phyloP scores from a whole-genome alignment of 2,888 invertebrate species.

The Mesoligia furuncula region DNA sequence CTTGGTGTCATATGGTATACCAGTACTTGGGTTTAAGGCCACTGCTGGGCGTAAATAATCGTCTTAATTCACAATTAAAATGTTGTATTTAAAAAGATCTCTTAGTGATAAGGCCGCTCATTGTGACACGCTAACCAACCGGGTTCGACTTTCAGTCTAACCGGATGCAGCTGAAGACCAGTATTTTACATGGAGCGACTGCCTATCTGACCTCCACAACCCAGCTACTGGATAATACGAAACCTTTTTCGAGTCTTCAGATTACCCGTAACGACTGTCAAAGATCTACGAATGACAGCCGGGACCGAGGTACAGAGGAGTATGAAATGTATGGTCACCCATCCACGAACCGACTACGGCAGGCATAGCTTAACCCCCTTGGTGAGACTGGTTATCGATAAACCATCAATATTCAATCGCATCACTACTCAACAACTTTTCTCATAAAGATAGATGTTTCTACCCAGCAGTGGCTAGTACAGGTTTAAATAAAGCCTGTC shows the following conservation, averaged over 20 bases:
- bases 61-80: background rate
- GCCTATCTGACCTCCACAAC: background rate
- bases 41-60: slow-evolving; percentile 8
- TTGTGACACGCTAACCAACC: background rate
- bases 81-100: background rate
- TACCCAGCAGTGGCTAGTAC: background rate
- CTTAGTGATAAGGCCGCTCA: background rate
- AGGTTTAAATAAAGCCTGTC: no score
- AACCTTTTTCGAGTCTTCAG: background rate
- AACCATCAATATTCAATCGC: background rate
- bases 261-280: no score
- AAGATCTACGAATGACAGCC: no score
- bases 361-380: background rate
- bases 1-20: slow-evolving; percentile 6
- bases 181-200: background rate
- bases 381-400: background rate
- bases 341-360: background rate
- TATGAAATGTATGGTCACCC: background rate
- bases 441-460: background rate
- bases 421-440: background rate
- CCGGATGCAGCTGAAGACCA: background rate
- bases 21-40: background rate
- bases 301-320: no score
- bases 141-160: background rate
- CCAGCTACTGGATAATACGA: no score